Conservation (phyloP, 2,888 invertebrate species). For the Drosophila histrio region DNA sequence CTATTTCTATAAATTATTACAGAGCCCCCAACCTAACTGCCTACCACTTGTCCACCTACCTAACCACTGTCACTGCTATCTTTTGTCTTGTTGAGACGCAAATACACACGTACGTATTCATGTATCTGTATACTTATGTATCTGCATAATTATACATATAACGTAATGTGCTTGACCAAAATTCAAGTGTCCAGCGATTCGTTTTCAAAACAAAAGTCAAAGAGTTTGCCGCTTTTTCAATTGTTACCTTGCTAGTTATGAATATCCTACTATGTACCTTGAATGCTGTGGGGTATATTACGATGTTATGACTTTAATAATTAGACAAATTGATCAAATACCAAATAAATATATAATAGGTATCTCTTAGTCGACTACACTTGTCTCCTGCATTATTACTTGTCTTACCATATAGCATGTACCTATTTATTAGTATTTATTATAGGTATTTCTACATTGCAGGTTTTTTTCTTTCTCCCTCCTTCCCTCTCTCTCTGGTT, state of each 20-base stretch:
- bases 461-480: conserved; percentile 22
- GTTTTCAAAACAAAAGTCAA: conserved; percentile 66
- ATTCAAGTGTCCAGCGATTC: conserved; percentile 63
- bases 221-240: conserved; percentile 52
- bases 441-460: conserved; percentile 43
- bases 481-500: conserved; percentile 1
- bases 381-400: not conserved
- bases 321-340: no score
- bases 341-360: no score
- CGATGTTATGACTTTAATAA: no score
- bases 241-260: conserved; percentile 11
- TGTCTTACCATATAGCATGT: conserved; percentile 4
- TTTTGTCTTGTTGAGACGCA: conserved; percentile 30
- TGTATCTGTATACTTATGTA: conserved; percentile 14
- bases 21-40: conserved; percentile 42
- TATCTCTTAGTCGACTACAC: conserved; percentile 15
- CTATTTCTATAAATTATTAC: conserved; percentile 59
- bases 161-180: conserved; percentile 69
- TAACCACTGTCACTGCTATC: conserved; percentile 41
- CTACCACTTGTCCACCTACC: conserved; percentile 70
- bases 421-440: conserved; percentile 44
- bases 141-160: conserved; percentile 50
- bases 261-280: not conserved
- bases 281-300: not conserved
- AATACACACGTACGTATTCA: conserved; percentile 11